These are phyloP conservation scores for Avahi laniger DNA, from an alignment of 2,797 vertebrate species.

Conservation along the genomic window DNA sequence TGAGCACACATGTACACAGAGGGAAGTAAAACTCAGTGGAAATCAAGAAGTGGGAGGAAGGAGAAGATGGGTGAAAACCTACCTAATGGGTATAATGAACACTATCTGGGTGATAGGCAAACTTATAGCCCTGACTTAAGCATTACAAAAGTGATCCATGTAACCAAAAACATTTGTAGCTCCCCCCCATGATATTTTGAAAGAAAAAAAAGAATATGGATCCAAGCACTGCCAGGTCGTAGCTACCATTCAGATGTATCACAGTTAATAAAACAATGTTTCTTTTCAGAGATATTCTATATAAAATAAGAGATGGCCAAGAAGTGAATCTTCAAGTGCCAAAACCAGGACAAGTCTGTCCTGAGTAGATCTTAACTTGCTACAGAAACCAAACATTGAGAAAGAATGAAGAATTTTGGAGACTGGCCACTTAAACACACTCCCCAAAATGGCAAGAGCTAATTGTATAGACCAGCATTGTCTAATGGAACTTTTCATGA, in stretches of 20 bases:
- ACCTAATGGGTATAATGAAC: too few species aligned
- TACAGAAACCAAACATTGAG: neutral
- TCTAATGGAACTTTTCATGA: neutral
- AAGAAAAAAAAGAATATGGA: neutral
- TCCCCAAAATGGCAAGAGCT: neutral
- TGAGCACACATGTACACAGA: too few species aligned
- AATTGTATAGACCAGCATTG: neutral
- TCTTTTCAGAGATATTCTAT: neutral
- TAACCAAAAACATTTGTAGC: too few species aligned
- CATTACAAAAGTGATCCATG: too few species aligned
- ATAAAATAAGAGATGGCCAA: neutral
- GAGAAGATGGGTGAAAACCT: too few species aligned
- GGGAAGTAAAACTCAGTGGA: too few species aligned
- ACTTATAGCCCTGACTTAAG: too few species aligned
- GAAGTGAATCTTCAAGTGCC: neutral
- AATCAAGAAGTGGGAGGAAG: too few species aligned
- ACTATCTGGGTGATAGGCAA: too few species aligned
- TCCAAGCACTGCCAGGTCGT: neutral
- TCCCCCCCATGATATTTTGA: too few species aligned
- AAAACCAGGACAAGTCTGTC: neutral
- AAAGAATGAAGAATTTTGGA: neutral
- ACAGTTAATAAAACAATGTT: neutral
- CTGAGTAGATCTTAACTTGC: neutral
- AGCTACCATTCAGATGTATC: neutral
- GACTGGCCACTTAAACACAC: neutral